phyloP scores from a whole-genome alignment of 2,888 invertebrate genomes.

The Papilio protenor region DNA sequence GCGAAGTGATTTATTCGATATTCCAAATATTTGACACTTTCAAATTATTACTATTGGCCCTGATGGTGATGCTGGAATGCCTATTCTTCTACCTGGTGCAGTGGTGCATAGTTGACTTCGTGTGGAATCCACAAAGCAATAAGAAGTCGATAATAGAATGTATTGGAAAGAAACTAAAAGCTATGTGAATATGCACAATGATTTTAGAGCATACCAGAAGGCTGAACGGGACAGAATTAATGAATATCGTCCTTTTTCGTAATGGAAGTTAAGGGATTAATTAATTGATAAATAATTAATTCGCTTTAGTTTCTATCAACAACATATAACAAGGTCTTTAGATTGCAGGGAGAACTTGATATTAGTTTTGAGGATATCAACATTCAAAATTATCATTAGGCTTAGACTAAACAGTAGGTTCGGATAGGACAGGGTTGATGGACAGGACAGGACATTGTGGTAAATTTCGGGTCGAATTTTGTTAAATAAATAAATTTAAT shows the following conservation, averaged over 20 bases:
- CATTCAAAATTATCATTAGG: not conserved
- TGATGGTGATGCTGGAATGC: slow-evolving; percentile 45
- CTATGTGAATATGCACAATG: not conserved
- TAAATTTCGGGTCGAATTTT: not conserved
- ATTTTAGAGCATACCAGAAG: not conserved
- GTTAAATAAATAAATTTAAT: not conserved
- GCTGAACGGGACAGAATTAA: not conserved
- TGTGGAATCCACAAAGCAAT: slow-evolving; percentile 44
- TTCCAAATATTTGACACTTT: slow-evolving; percentile 47
- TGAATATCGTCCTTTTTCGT: not conserved
- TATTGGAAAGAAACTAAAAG: slow-evolving; percentile 5
- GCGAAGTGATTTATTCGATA: slow-evolving; percentile 55
- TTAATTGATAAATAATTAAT: not conserved
- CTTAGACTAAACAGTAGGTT: not conserved
- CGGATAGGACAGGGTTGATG: not conserved
- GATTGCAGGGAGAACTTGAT: no score
- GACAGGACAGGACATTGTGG: not conserved
- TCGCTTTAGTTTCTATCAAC: not conserved
- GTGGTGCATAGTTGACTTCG: slow-evolving; percentile 51
- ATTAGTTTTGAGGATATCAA: no score
- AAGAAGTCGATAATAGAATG: not conserved
- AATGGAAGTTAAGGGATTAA: not conserved
- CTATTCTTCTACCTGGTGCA: slow-evolving; percentile 49
- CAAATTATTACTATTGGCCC: slow-evolving; percentile 46
- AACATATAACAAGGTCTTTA: not conserved